phyloP scores from a whole-genome alignment of 2,888 invertebrate genomes.

The Eupithecia abbreviata region DNA sequence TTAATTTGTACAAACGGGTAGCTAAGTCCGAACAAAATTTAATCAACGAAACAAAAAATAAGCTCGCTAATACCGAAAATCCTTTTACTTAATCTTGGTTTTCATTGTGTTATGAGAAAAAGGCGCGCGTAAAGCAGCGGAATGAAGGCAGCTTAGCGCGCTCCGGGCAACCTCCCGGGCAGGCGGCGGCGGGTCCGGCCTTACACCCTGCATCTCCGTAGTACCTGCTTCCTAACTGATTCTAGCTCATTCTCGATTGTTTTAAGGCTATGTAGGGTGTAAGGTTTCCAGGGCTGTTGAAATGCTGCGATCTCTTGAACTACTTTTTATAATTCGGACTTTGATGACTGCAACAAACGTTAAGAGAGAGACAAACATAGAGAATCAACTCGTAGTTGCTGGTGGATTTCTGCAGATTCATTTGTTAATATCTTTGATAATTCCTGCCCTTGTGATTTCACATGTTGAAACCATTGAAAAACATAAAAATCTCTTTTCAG shows the following conservation, averaged over 20 bases:
- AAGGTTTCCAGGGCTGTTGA: background rate
- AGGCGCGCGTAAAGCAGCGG: constrained; percentile 26
- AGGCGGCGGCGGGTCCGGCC: too few species aligned
- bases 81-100: constrained; percentile 24
- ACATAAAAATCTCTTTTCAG: background rate
- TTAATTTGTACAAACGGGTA: background rate
- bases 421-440: background rate
- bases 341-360: too few species aligned
- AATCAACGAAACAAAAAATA: background rate
- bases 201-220: background rate
- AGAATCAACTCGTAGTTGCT: background rate
- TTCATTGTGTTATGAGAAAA: constrained; percentile 32
- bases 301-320: background rate
- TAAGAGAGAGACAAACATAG: too few species aligned
- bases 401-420: background rate
- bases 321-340: too few species aligned
- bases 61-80: constrained; percentile 1
- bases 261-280: background rate
- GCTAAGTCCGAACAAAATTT: background rate
- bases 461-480: background rate
- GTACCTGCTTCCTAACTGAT: background rate
- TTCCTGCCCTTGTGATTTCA: background rate
- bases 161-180: background rate
- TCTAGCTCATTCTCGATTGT: background rate
- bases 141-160: constrained; percentile 19